Conservation (phyloP, 2,888 invertebrate species). For the Scaptomyza flava region DNA sequence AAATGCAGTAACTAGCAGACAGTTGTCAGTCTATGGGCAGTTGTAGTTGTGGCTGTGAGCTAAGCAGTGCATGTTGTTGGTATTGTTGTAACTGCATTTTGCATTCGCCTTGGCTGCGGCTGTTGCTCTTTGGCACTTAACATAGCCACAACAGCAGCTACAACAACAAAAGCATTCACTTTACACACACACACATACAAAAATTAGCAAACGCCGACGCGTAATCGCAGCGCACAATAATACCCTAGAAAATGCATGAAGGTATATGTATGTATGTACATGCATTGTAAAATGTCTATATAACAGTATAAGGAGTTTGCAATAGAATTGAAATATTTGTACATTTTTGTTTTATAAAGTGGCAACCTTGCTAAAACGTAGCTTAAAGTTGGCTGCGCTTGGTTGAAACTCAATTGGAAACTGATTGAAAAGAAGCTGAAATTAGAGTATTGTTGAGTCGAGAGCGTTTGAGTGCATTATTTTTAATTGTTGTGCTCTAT, state of each 20-base stretch:
- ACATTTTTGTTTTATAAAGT: not conserved
- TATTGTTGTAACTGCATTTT: conserved; percentile 49
- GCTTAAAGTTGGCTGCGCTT: not conserved
- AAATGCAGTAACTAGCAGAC: conserved; percentile 11
- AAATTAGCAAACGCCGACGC: conserved; percentile 29
- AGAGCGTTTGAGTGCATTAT: not conserved
- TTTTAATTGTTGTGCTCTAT: conserved; percentile 21
- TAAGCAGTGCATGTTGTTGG: conserved; percentile 20
- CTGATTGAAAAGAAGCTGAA: not conserved
- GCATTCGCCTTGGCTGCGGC: conserved; percentile 78
- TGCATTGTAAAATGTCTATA: not conserved
- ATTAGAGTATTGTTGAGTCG: conserved; percentile 5
- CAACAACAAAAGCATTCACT: conserved; percentile 54
- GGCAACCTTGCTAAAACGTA: not conserved
- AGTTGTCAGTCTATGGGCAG: conserved; percentile 16
- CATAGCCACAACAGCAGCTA: conserved; percentile 33
- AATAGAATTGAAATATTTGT: not conserved
- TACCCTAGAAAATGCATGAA: conserved; percentile 31
- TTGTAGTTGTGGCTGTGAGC: conserved; percentile 6
- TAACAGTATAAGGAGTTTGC: not conserved
- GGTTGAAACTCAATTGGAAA: not conserved
- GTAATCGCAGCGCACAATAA: conserved; percentile 30
- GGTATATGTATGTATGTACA: not conserved
- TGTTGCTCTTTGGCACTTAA: conserved; percentile 80
- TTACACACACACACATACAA: conserved; percentile 25